These are phyloP conservation scores for Arion vulgaris DNA, from an alignment of 1,140 invertebrate genomes.

Conservation along the genomic window DNA sequence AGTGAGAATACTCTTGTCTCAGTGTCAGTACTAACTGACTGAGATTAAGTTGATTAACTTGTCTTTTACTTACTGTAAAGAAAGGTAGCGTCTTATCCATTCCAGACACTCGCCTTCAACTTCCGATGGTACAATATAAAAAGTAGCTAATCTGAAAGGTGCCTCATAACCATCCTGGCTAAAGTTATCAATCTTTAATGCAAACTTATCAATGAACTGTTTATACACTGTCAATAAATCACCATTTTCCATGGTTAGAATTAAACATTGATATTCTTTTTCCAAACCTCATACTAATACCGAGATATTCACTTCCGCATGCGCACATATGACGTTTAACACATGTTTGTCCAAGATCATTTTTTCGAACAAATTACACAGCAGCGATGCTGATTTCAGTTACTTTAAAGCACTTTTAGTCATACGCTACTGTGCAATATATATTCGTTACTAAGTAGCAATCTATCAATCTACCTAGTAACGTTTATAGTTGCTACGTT, in stretches of 20 bases:
- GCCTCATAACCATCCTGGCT: background rate
- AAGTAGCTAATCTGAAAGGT: slow-evolving; percentile 13
- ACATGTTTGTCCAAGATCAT: too few species aligned
- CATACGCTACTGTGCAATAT: too few species aligned
- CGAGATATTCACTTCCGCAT: background rate
- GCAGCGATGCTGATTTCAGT: too few species aligned
- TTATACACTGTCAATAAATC: background rate
- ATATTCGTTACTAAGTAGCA: too few species aligned
- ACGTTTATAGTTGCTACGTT: too few species aligned
- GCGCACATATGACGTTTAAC: background rate
- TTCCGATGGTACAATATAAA: background rate
- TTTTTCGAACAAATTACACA: too few species aligned
- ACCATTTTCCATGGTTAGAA: background rate
- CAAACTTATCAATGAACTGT: background rate
- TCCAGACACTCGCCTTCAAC: slow-evolving; percentile 11
- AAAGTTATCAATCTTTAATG: background rate
- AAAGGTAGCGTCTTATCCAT: background rate
- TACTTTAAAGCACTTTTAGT: too few species aligned
- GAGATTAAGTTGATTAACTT: too few species aligned
- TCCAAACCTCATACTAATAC: background rate
- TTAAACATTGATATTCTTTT: background rate
- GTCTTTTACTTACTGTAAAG: slow-evolving; percentile 16
- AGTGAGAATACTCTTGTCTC: too few species aligned
- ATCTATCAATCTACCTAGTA: too few species aligned
- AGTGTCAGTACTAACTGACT: too few species aligned